Base-by-base conservation (phyloP, 1,140 invertebrate species). In the Drosophila micromelanica region DNA sequence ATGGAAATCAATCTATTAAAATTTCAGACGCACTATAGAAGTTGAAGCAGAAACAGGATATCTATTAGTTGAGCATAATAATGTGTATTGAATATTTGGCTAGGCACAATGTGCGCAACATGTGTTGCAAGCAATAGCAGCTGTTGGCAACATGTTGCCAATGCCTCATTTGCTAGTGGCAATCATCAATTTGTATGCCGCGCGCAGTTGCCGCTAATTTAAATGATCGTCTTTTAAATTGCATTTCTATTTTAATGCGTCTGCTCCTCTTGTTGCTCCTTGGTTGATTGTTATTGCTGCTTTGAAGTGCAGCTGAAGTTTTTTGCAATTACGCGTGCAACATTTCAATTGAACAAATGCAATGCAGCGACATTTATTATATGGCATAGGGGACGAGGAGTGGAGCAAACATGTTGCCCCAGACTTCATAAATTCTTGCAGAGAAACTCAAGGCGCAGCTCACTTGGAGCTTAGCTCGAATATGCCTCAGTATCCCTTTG, bases 271-370 rank as follows among this genome's bases (percentile, higher is more conserved):
- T 0, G 15, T n/a, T 15, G 35, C 40, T 43, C 11, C 38, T 61
- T 60, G 40, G 38, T 49, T 54, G 52, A 67, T 80, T 78, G 73
- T 68, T 78, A 68, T 73, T 76, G 38, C 15, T 65, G 51, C 68
- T 86, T 87, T 87, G 57, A 76, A 70, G 67, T 65, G 76, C 61
- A 63, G 59, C 43, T 77, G 54, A 62, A 68, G 57, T 64, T 57
- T 52, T 51, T 45, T 55, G 82, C 82, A 87, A 87, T 87, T 87
- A 86, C 80, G 84, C 84, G 76, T 87, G 79, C 79, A 89, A 89
- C 82, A 87, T 89, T 87, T 89, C 84, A 89, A 87, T 87, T 87
- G 82, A 75, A 67, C 51, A 64, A 71, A 42, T 69, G 78, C 78
- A 63, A 73, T 52, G 62, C 54, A 59, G 56, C 54, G 69, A 72